Evolutionary conservation across 2,113 vertebrate species (phyloP).

Genomic region (Mormyrus lacerda): DNA sequence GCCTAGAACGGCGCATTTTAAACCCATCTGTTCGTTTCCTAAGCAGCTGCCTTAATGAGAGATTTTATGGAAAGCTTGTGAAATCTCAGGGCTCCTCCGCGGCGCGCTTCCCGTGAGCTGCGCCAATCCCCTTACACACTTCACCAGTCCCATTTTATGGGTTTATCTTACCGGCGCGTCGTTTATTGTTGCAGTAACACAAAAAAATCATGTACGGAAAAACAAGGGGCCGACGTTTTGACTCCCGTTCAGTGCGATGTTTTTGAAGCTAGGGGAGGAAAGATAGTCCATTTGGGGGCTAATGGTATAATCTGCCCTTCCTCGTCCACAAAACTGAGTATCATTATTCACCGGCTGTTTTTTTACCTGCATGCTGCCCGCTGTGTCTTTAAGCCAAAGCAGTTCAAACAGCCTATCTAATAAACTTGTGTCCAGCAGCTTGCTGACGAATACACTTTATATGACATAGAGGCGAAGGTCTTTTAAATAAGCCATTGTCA

Average conservation of each 20-base stretch:
- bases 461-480: not conserved
- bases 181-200: not conserved
- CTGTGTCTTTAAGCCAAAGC: not conserved
- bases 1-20: not conserved
- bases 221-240: not conserved
- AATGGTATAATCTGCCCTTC: not conserved
- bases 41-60: not conserved
- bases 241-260: not conserved
- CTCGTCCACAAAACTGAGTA: not conserved
- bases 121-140: not conserved
- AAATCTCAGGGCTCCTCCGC: not conserved
- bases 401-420: not conserved
- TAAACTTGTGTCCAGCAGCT: not conserved
- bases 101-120: not conserved
- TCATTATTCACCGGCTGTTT: not conserved
- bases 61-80: not conserved
- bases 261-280: not conserved
- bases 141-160: not conserved
- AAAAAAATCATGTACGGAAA: not conserved
- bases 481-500: not conserved
- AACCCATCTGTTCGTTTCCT: not conserved
- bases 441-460: not conserved
- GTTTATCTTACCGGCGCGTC: not conserved
- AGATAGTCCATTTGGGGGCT: not conserved
- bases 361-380: not conserved